A percentile compares a stretch with the other conserved stretches of the same genome.
phyloP scores from a whole-genome alignment of 2,797 vertebrate genomes.

The Tokudaia tokunoshimensis region DNA sequence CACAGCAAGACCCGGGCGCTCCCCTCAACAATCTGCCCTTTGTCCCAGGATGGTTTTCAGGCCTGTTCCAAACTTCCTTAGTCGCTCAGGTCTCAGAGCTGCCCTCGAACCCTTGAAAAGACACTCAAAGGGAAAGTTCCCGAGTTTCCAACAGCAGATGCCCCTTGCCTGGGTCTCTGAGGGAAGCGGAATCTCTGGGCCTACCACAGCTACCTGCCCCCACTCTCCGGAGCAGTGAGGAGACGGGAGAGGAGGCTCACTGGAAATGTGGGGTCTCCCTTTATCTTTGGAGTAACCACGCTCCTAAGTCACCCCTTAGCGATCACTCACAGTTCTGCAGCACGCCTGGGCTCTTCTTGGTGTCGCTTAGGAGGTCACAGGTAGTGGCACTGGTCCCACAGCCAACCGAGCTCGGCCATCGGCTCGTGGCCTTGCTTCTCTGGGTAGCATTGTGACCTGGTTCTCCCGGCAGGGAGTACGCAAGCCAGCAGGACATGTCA shows the following conservation, averaged over 20 bases:
- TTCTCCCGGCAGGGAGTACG: neutral
- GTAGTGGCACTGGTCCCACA: neutral
- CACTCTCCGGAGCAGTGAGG: neutral
- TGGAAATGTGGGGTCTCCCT: neutral
- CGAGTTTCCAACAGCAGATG: neutral
- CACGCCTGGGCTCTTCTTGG: neutral
- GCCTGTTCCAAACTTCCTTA: neutral
- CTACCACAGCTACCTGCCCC: no score
- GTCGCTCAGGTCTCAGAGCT: neutral
- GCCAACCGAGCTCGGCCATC: accelerated
- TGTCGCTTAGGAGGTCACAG: neutral
- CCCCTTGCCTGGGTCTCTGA: neutral
- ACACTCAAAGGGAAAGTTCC: neutral
- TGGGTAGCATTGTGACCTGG: neutral
- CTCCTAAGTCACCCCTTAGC: neutral
- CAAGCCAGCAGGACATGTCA: neutral
- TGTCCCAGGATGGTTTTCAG: neutral
- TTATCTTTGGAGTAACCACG: neutral
- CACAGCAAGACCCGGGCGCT: neutral
- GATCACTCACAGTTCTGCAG: neutral
- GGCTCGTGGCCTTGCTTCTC: neutral
- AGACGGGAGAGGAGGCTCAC: no score
- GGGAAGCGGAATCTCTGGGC: neutral
- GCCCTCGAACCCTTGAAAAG: neutral
- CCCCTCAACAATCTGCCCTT: neutral